A percentile compares a stretch with the other conserved stretches of the same genome.
These are phyloP conservation scores for Marcusenius ussheri DNA, from an alignment of 2,113 vertebrate genomes.

Conservation along the genomic window DNA sequence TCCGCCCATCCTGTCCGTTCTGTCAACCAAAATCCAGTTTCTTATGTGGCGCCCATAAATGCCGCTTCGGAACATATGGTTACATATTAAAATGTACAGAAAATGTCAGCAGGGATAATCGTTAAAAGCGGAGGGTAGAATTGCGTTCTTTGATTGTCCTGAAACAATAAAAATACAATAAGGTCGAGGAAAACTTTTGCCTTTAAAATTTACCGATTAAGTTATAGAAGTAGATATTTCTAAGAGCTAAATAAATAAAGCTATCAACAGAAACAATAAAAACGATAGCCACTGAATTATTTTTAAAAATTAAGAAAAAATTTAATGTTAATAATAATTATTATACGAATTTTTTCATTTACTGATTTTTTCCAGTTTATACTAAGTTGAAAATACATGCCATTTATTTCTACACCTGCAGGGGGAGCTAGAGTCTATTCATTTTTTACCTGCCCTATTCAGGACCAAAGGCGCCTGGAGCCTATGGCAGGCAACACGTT, in stretches of 20 bases:
- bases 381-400: not conserved
- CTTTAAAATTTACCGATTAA: not conserved
- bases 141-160: not conserved
- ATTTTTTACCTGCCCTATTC: not conserved
- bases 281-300: not conserved
- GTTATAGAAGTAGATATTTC: not conserved
- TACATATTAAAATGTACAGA: not conserved
- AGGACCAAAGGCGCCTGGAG: not conserved
- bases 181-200: not conserved
- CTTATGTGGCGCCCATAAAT: not conserved
- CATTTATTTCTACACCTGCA: not conserved
- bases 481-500: not conserved
- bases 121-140: not conserved
- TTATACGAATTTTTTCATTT: not conserved
- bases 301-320: not conserved
- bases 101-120: not conserved
- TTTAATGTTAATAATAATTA: not conserved
- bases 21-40: not conserved
- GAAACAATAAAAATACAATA: not conserved
- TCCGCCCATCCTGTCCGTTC: not conserved
- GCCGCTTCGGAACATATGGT: not conserved
- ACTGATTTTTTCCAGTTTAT: not conserved
- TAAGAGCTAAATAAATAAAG: not conserved
- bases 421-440: not conserved
- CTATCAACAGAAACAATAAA: not conserved